Base-by-base conservation (phyloP, 1,140 invertebrate genomes). In the Drosophila bipectinata region DNA sequence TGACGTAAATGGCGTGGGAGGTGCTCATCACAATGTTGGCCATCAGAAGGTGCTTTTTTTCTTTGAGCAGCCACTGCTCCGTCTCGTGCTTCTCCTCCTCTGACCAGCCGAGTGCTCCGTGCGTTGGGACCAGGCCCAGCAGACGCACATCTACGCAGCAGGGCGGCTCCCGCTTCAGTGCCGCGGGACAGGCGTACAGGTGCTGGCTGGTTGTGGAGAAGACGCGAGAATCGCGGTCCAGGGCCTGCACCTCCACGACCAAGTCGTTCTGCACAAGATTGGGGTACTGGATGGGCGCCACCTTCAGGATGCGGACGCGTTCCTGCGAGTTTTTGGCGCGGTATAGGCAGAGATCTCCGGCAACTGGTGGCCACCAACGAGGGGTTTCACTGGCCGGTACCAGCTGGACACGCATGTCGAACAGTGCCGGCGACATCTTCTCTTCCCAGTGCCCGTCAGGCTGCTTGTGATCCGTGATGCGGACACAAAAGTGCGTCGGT, bases 311-410 rank as follows among this genome's bases (percentile, higher is more conserved):
- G 0, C 78, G 74, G 2, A 85, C 82, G 1, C 82, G 66, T 6
- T 83, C 79, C 9, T 34, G 67, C 0, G 32, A 18, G 21, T 2
- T 24, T 0, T 18, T 7, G 24, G 45, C 39, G 26, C 49, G 68
- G 21, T 34, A 72, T 1, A 71, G 34, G 18, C 82, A 85, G 6
- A 85, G 47, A 4, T 34, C 39, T 6, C 69, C 63, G 0, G 41
- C 28, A n/a, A 39, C 15, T 0, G 83, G 82, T 1, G 82, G 82
- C 82, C 82, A 85, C 10, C 61, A 62, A 3, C 61, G 78, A 4
- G 14, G 10, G 6, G 14, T 7, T 2, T 64, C 28, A 7, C 30
- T 28, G 0, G 30, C 24, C 28, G 47, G 39, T 12, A 77, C 12
- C 3, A 77, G 3, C 14, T 81, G 61, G 3, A 64, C 10, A 2